Base-by-base conservation (phyloP, 1,140 invertebrate species). In the Hypsibius dujardini region DNA sequence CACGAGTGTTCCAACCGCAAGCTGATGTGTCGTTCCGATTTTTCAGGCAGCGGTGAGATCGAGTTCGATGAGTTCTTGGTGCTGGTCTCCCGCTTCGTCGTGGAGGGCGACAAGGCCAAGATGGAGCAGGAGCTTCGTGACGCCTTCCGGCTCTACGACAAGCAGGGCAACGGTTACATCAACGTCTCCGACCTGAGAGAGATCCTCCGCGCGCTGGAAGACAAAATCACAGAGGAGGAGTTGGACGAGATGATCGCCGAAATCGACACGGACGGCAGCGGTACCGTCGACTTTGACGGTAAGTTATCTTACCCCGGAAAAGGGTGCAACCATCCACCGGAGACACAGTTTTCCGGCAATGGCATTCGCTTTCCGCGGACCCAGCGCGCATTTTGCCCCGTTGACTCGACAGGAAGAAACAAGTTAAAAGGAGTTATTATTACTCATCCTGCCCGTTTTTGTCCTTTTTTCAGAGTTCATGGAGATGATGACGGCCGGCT, bases 11-110 rank as follows among this genome's bases (percentile, higher is more conserved):
- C n/a, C n/a, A n/a, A n/a, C n/a, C n/a, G n/a, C n/a, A n/a, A n/a
- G n/a, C n/a, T n/a, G n/a, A n/a, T n/a, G n/a, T n/a, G n/a, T n/a
- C n/a, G n/a, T n/a, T n/a, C n/a, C n/a, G n/a, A n/a, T n/a, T n/a
- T n/a, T n/a, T n/a, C 76, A 93, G 91, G 92, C 81, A 93, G 90
- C 67, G 92, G 92, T 67, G 86, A 91, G 76, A 83, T 95, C 74
- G 92, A 95, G 80, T 95, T 95, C 80, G 88, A 89, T 74, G 92
- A 95, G 81, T 95, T 95, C 82, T 87, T 94, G 46, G 89, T 90
- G 67, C 83, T 95, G 74, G 91, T 90, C 46, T 88, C 90, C 74
- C 90, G 92, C 81, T 94, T 93, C 83, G 90, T 93, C 79, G 89
- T 92, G 78, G 90, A 94, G 80, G 90, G 93, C 78, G 92, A 95